These are phyloP conservation scores for Drosophila meridionalis DNA, from an alignment of 2,888 invertebrate species.

Conservation along the genomic window DNA sequence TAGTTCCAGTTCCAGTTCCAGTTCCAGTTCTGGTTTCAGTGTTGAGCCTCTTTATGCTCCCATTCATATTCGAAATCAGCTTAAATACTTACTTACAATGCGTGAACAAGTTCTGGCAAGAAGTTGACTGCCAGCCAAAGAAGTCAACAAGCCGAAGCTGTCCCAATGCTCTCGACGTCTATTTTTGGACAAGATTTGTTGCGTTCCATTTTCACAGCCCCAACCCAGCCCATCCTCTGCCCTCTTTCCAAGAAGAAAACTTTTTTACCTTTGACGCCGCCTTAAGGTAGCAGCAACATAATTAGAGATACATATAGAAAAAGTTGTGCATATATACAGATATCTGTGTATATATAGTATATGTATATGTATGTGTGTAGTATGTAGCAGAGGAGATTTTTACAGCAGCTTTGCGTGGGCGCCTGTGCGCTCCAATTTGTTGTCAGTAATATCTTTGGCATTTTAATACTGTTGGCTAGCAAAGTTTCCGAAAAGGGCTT, in stretches of 20 bases:
- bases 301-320: constrained; percentile 50
- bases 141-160: constrained; percentile 54
- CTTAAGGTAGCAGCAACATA: constrained; percentile 67
- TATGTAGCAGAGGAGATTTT: constrained; percentile 20
- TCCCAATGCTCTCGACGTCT: constrained; percentile 53
- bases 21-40: constrained; percentile 1
- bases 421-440: constrained; percentile 42
- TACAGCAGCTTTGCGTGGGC: constrained; percentile 44
- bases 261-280: constrained; percentile 74
- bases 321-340: constrained; percentile 17
- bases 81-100: constrained; percentile 63
- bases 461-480: constrained; percentile 36
- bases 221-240: background rate
- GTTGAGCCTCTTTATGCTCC: background rate
- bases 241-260: constrained; percentile 39
- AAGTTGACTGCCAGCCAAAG: constrained; percentile 43
- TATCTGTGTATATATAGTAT: constrained; percentile 13
- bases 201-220: constrained; percentile 70
- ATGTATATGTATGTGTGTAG: constrained; percentile 4
- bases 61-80: constrained; percentile 58
- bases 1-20: background rate
- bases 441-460: constrained; percentile 25
- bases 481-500: constrained; percentile 30
- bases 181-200: constrained; percentile 73
- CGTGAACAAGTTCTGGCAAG: constrained; percentile 64